These are phyloP conservation scores for Spisula solida DNA, from an alignment of 2,888 invertebrate genomes.

Conservation along the genomic window DNA sequence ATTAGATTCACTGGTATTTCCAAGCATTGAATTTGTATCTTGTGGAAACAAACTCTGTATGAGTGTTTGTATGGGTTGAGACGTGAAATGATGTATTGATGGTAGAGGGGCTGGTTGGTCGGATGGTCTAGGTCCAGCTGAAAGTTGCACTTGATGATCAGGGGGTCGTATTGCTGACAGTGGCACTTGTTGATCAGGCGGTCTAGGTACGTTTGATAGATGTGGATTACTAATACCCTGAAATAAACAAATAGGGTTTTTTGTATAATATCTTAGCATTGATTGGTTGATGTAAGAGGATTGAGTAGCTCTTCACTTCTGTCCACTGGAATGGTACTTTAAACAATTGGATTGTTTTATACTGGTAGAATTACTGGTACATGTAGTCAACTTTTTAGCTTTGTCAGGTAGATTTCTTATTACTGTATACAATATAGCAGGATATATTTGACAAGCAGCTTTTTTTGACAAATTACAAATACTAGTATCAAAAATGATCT, in stretches of 20 bases:
- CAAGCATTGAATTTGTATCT: constrained; percentile 18
- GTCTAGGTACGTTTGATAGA: neutral
- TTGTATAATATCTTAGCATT: neutral
- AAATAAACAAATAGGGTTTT: neutral
- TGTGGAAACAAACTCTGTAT: constrained; percentile 52
- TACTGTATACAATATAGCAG: too few species aligned
- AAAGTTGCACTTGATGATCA: neutral
- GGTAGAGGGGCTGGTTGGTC: constrained; percentile 37
- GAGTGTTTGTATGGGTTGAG: constrained; percentile 63
- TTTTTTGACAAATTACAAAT: too few species aligned
- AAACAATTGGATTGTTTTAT: too few species aligned
- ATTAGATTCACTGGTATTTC: constrained; percentile 34
- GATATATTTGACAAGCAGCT: too few species aligned
- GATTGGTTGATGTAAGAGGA: too few species aligned
- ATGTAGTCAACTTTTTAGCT: too few species aligned
- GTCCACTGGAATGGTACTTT: too few species aligned
- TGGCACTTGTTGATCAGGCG: neutral
- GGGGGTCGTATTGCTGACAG: neutral
- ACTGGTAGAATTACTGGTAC: too few species aligned
- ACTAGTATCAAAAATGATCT: too few species aligned
- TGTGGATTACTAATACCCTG: constrained; percentile 44
- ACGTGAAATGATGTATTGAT: constrained; percentile 50
- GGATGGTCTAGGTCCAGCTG: neutral
- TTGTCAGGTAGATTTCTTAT: too few species aligned
- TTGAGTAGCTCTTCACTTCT: too few species aligned